Evolutionary conservation across 2,113 vertebrate species (phyloP), one percentile per base, ranked within the genome.

Genomic region (Cettia cetti): DNA sequence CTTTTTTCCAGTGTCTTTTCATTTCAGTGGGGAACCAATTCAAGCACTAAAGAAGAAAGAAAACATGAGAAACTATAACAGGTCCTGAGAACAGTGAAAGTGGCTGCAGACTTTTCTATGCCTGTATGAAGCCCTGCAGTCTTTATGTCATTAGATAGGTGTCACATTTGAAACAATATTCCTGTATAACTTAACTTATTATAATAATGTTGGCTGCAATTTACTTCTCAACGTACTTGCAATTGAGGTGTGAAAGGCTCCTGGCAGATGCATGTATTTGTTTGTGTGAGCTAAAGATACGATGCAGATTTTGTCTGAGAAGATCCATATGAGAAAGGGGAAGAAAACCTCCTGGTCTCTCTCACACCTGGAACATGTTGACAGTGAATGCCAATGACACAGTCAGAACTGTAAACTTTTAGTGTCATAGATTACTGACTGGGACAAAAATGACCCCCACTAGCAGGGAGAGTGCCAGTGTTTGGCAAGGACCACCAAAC

Each of bases 361-460:
- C 21, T 83, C 33, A 50, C 11, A 33, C 3, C 21, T 39, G 24
- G 24, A 71, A 35, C 7, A 24, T 30, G 11, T 37, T 86, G 40
- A 49, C 59, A 74, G 28, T 14, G 24, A 86, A 56, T 45, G 16
- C 1, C 45, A 72, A 15, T 44, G 40, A 28, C 44, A 64, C 5
- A 47, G 14, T 33, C 35, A 72, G 61, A 54, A 28, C 53, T 71
- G 35, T 30, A n/a, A 91, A 30, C 8, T 91, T 93, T 77, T 52
- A 59, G 37, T 54, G 9, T 26, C 44, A 56, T n/a, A 39, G 11
- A 65, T 56, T 56, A 60, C 31, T 20, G 40, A 37, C 17, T 1
- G 2, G 19, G 71, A 42, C 23, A 69, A 8, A 82, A 70, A 45
- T 0, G 0, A 28, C 12, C 15, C 68, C 33, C 13, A 5, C 10